Evolutionary conservation across 2,888 invertebrate genomes (phyloP), one percentile per base, ranked within the genome.

Genomic region (Metalampra italica): DNA sequence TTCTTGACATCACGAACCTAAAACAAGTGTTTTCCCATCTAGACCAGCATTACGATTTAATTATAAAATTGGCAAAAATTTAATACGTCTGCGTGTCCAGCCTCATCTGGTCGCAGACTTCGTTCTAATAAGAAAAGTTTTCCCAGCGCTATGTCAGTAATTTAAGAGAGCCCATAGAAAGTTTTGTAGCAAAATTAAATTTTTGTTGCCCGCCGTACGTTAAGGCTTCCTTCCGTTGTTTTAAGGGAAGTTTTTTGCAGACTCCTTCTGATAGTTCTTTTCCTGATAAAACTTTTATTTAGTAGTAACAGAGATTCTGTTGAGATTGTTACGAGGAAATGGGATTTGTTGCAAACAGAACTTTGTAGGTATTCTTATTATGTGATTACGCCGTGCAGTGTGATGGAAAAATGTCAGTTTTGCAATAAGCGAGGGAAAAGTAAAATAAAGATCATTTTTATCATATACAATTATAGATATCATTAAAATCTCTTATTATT

Each of bases 81-180:
- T 22, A 22, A 22, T 3, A 22, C 5, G 22, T 22, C 22, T 22
- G 22, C 22, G 5, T 22, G 36, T n/a, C 36, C 36, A n/a, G 36
- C 36, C 29, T 29, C 29, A 42, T 52, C 56, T 56, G 49, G 48
- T 60, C 42, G 47, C 50, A 54, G 52, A 52, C 52, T 53, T 55
- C 59, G 54, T 56, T 57, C 66, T 78, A 78, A 76, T 75, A 78
- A 71, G 78, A 76, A 82, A 82, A 82, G 63, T 81, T 82, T 51
- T 46, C 51, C 64, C 55, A 51, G 65, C 66, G 69, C 71, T 66
- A 71, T 66, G 75, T 75, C 71, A 74, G 79, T 79, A 75, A 81
- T 77, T 81, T 78, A 75, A 74, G 71, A 75, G 71, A 67, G 68
- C 54, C 68, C 69, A 70, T 74, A 75, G 54, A 71, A 77, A 81